Percentiles rank a stretch among this genome's conserved stretches.
Conservation (phyloP, 2,797 vertebrate species). For the Enteromius fasciolatus region DNA sequence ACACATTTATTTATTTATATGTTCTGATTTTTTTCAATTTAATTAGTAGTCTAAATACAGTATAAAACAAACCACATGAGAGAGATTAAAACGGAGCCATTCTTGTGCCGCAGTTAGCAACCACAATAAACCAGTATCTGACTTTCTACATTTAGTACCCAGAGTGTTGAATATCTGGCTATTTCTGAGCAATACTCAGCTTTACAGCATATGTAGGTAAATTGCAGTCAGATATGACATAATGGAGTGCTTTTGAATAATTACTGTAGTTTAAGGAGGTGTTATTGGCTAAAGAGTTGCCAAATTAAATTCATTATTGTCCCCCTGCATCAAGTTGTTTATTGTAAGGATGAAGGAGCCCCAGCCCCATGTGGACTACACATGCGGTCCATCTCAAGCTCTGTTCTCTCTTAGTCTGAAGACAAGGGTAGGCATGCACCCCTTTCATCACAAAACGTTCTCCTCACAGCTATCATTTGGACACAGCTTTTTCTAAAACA, state of each 20-base stretch:
- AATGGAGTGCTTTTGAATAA: slow-evolving; percentile 25
- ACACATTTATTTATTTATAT: background rate
- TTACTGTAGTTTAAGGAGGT: slow-evolving; percentile 16
- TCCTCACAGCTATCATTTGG: slow-evolving; percentile 15
- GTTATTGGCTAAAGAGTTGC: slow-evolving; percentile 30
- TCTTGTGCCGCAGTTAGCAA: background rate
- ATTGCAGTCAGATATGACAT: slow-evolving; percentile 19
- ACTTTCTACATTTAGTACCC: background rate
- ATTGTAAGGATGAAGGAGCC: slow-evolving; percentile 15
- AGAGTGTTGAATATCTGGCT: background rate
- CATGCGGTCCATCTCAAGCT: slow-evolving; percentile 8
- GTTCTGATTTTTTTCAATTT: too few relatives aligned
- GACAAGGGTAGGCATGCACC: background rate
- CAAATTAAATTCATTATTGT: slow-evolving; percentile 31
- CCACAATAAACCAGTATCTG: too few relatives aligned
- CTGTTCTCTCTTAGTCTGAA: slow-evolving; percentile 13
- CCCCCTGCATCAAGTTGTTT: slow-evolving; percentile 9
- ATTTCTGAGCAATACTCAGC: background rate
- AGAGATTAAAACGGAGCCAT: background rate
- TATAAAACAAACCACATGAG: background rate
- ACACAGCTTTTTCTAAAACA: background rate
- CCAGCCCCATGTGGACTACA: slow-evolving; percentile 23
- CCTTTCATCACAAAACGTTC: slow-evolving; percentile 3
- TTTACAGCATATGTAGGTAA: background rate
- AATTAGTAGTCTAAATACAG: background rate